Conservation (phyloP, 2,888 invertebrate species). For the Caenorhabditis macrosperma region DNA sequence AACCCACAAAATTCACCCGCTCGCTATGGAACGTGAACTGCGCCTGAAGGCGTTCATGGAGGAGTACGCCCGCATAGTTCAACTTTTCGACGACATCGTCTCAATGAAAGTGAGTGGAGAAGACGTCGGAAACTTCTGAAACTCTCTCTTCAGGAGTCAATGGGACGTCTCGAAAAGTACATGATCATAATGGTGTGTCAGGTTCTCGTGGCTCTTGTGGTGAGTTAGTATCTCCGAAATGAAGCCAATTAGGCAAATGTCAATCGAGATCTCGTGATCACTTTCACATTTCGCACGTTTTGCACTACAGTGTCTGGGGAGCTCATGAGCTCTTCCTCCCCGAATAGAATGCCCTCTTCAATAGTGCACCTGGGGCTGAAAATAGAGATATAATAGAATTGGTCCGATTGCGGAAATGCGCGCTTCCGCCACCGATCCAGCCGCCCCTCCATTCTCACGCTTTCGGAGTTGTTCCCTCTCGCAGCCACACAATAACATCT, state of each 20-base stretch:
- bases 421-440: constrained; percentile 16
- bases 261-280: neutral
- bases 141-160: constrained; percentile 58
- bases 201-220: constrained; percentile 63
- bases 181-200: constrained; percentile 71
- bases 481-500: constrained; percentile 33
- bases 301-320: too few relatives aligned
- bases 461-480: neutral
- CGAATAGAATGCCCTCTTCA: neutral
- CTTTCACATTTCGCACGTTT: too few relatives aligned
- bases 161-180: constrained; percentile 68
- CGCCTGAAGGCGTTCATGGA: constrained; percentile 70
- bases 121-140: neutral
- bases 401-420: constrained; percentile 21
- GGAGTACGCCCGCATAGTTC: constrained; percentile 63
- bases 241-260: neutral
- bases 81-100: constrained; percentile 66
- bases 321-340: too few relatives aligned
- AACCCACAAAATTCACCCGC: constrained; percentile 25
- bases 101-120: constrained; percentile 59
- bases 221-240: constrained; percentile 45
- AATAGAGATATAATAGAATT: neutral
- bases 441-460: constrained; percentile 20
- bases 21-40: constrained; percentile 64
- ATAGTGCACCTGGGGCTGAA: neutral